These are phyloP conservation scores for Oxyruncus cristatus DNA, from an alignment of 2,113 vertebrate species.

Conservation along the genomic window DNA sequence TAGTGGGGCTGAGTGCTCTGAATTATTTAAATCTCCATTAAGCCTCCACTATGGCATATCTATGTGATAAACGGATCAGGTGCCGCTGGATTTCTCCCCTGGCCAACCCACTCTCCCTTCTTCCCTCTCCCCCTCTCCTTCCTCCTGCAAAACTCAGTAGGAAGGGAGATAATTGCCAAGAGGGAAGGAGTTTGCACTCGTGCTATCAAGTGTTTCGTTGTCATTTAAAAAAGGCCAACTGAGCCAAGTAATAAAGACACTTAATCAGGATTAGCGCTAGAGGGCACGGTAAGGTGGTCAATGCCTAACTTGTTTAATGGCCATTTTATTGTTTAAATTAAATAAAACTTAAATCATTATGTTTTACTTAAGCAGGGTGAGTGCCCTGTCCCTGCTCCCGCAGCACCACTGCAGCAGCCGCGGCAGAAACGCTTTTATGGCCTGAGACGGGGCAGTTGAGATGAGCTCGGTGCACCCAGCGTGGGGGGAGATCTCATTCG, in stretches of 20 bases:
- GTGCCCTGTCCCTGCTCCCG: background rate
- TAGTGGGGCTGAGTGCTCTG: slow-evolving; percentile 78
- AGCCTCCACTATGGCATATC: slow-evolving; percentile 75
- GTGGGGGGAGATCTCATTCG: background rate
- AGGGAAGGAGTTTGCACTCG: background rate
- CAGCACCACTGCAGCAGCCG: background rate
- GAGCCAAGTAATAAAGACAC: slow-evolving; percentile 66
- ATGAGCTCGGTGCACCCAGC: accelerated
- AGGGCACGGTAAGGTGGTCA: slow-evolving; percentile 58
- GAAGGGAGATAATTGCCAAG: slow-evolving; percentile 54
- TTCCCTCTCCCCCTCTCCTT: slow-evolving; percentile 25
- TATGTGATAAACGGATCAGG: slow-evolving; percentile 78
- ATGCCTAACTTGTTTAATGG: slow-evolving; percentile 59
- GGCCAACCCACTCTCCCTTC: background rate
- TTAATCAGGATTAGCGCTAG: slow-evolving; percentile 54
- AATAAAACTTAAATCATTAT: slow-evolving; percentile 62
- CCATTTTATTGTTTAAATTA: slow-evolving; percentile 62
- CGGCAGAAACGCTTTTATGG: background rate
- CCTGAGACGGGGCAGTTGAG: background rate
- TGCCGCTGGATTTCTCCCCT: slow-evolving; percentile 47
- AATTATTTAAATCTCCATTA: slow-evolving; percentile 91
- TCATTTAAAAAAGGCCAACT: slow-evolving; percentile 58
- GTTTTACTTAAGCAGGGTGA: background rate
- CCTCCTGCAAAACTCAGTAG: slow-evolving; percentile 47
- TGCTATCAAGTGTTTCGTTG: slow-evolving; percentile 18